Base-by-base conservation (phyloP, 2,113 vertebrate genomes). In the Cranoglanis bouderius region DNA sequence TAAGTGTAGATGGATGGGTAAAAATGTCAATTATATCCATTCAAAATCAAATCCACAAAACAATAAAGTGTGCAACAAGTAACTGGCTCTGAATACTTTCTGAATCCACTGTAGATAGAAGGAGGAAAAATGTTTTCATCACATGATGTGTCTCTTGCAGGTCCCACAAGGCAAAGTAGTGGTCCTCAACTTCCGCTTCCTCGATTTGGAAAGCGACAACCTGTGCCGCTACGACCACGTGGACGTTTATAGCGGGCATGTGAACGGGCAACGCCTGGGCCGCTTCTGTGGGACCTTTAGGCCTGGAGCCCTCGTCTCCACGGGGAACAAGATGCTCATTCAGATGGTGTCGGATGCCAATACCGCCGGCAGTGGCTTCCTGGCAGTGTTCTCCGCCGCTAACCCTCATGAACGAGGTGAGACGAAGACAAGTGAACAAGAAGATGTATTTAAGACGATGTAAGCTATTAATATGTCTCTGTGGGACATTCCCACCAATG, bases 301-400 rank as follows among this genome's bases (percentile, higher is more conserved):
- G 85, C 98, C 98, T 0, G 98, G 98, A 0, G 97, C 97, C 51
- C 96, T 99, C 0, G 97, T 99, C 53, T 97, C 98, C 93, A 97
- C 94, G 2, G 94, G 96, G 93, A 99, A 99, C 94, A 99, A 98
- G 94, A 99, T 99, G 98, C 92, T 98, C 92, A 94, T 99, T 85
- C 98, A 99, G 93, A 99, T 99, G 98, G 94, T 99, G 85, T 98
- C 98, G 0, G 98, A 99, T 40, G 98, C 98, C 90, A 99, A 99
- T 90, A 99, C 98, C 0, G 98, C 98, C 46, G 98, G 98, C 67
- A 99, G 96, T 82, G 98, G 98, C 83, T 99, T 99, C 93, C 95
- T 99, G 91, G 97, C 98, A 0, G 97, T 96, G 92, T 99, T 96
- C 94, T 97, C 97, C 67, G 97, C 98, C 32, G 97, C 96, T 57